Evolutionary conservation across 2,888 invertebrate species (phyloP), one percentile per base, ranked within the genome.

Genomic region (Tribolium freemani): DNA sequence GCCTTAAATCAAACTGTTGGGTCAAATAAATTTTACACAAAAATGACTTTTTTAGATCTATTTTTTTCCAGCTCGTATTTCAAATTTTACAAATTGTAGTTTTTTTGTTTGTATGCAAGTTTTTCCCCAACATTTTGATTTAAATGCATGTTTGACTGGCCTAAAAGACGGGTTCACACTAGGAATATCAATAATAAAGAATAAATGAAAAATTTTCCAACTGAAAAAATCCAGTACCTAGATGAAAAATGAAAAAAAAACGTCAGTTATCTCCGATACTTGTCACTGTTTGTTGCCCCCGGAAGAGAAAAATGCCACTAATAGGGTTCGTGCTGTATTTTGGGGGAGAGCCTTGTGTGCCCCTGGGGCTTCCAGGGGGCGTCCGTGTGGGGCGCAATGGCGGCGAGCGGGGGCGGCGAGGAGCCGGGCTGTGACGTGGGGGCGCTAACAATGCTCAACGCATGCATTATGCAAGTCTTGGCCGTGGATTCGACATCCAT

Each of bases 391-490:
- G 86, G 86, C 5, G 85, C 85, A 26, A 84, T 82, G 21, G 86
- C 86, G 10, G 85, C 81, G 38, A 85, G 77, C 10, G 86, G 84
- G 56, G 86, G 86, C 71, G 86, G 86, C 64, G 85, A 83, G 3
- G 83, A 80, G 70, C 81, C 82, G 48, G 82, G 81, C 31, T 83
- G 81, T 45, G 85, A 78, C 56, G 73, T 77, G 10, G 86, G 85
- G 26, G 85, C 77, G 84, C 88, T 89, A 75, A 89, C 89, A 81
- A 89, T 88, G 81, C 88, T 88, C 76, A 89, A 83, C 20, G 89
- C 88, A 80, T 88, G 89, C 85, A 89, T 87, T 78, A 89, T 89
- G 81, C 89, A 89, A 50, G 88, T 87, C 78, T 88, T 88, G 61
- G 87, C 85, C 30, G 84, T 82, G 53, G 85, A 82, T 77, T 88